A percentile compares a stretch with the other conserved stretches of the same genome.
Evolutionary conservation across 2,113 vertebrate genomes (phyloP).

Genomic region (Hippolais icterina): DNA sequence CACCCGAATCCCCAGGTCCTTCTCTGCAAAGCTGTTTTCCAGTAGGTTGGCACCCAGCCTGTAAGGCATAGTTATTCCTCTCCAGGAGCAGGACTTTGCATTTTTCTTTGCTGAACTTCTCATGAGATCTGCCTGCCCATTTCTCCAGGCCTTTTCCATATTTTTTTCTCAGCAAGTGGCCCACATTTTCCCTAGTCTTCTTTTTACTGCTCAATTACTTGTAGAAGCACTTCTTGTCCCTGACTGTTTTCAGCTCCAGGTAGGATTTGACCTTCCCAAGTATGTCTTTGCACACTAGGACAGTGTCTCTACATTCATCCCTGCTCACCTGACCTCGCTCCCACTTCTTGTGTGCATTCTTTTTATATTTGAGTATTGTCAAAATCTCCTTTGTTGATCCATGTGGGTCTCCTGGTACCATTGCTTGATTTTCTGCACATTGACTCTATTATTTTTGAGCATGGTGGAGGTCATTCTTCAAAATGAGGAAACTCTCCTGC

Average conservation of each 20-base stretch:
- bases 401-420: background rate
- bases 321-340: background rate
- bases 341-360: background rate
- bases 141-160: background rate
- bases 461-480: background rate
- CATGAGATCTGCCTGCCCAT: background rate
- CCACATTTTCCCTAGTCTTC: background rate
- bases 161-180: background rate
- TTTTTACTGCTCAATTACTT: background rate
- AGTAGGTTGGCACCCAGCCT: background rate
- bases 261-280: background rate
- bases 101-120: background rate
- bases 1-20: background rate
- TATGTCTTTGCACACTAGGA: background rate
- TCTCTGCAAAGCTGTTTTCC: background rate
- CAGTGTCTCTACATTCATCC: background rate
- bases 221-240: background rate
- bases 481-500: background rate
- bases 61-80: background rate
- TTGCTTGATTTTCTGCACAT: background rate
- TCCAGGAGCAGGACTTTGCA: background rate
- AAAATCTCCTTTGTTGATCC: background rate
- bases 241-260: background rate
- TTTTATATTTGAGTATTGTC: background rate
- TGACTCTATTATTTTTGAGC: background rate